Conservation (phyloP, 1,140 invertebrate genomes). For the Drosophila watanabei region DNA sequence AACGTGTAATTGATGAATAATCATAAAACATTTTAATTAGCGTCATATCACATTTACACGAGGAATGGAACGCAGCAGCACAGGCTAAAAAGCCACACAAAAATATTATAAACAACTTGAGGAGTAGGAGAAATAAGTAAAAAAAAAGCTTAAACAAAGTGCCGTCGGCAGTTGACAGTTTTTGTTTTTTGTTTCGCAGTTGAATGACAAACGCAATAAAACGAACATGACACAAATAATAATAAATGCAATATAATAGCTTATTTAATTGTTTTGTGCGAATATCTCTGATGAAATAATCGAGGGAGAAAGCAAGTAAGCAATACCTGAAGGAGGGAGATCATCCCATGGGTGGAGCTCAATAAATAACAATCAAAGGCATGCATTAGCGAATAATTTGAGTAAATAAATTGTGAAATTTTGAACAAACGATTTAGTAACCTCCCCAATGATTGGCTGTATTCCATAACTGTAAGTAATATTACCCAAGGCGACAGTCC, state of each 20-base stretch:
- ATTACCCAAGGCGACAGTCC: not conserved
- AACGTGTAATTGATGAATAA: slow-evolving; percentile 19
- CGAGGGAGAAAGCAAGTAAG: slow-evolving; percentile 25
- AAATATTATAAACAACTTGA: slow-evolving; percentile 21
- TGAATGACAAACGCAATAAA: slow-evolving; percentile 21
- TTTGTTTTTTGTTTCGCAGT: not conserved
- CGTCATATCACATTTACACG: slow-evolving; percentile 7
- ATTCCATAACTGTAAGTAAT: not conserved
- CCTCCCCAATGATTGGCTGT: slow-evolving; percentile 19
- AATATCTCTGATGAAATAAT: slow-evolving; percentile 7
- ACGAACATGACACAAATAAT: slow-evolving; percentile 22
- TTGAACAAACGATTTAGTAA: not conserved
- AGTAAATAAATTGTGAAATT: slow-evolving; percentile 18
- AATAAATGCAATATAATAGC: slow-evolving; percentile 24
- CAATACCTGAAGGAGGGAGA: not conserved
- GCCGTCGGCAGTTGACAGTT: slow-evolving; percentile 3
- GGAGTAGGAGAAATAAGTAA: not conserved
- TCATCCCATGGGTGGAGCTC: slow-evolving; percentile 18
- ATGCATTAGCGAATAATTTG: slow-evolving; percentile 8
- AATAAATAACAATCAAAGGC: slow-evolving; percentile 34
- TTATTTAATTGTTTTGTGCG: slow-evolving; percentile 22
- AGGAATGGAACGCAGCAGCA: slow-evolving; percentile 3
- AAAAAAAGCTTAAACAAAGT: slow-evolving; percentile 12
- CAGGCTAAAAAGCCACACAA: slow-evolving; percentile 12
- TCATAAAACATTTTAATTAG: slow-evolving; percentile 43